Conservation (phyloP, 2,797 vertebrate genomes). For the Picus viridis region DNA sequence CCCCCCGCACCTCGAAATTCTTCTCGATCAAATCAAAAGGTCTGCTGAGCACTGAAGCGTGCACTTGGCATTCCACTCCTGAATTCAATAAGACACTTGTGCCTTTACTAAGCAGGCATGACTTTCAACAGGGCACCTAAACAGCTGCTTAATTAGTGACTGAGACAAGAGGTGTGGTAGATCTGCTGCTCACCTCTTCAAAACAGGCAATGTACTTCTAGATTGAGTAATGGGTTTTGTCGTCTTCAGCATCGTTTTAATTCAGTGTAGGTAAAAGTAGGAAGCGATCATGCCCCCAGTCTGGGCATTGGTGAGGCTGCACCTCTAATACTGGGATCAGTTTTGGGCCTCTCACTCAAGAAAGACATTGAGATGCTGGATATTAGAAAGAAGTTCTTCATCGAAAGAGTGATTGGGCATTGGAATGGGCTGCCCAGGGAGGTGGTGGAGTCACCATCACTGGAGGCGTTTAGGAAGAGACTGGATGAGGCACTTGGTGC, state of each 20-base stretch:
- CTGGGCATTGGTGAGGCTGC: too few relatives aligned
- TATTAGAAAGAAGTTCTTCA: too few relatives aligned
- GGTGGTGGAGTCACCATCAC: too few relatives aligned
- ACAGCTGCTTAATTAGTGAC: constrained; percentile 18
- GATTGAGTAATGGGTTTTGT: neutral
- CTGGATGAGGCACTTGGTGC: too few relatives aligned
- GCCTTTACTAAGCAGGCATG: constrained; percentile 3
- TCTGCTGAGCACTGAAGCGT: constrained; percentile 13
- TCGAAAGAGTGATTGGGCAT: too few relatives aligned
- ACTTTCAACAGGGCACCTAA: constrained; percentile 47
- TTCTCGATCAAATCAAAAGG: constrained; percentile 36
- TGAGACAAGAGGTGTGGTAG: neutral
- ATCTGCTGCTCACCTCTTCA: neutral
- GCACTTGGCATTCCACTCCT: neutral
- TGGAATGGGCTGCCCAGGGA: too few relatives aligned
- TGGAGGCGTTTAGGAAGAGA: too few relatives aligned
- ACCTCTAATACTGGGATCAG: too few relatives aligned
- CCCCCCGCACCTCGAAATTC: neutral
- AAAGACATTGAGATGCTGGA: too few relatives aligned
- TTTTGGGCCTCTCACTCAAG: too few relatives aligned
- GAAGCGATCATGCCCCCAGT: too few relatives aligned
- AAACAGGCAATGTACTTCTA: neutral
- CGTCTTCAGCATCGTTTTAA: neutral
- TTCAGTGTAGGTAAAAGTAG: neutral
- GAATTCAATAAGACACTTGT: constrained; percentile 36